A percentile compares a stretch with the other conserved stretches of the same genome.
Conservation (phyloP, 2,797 vertebrate genomes). For the Silurus lanzhouensis region DNA sequence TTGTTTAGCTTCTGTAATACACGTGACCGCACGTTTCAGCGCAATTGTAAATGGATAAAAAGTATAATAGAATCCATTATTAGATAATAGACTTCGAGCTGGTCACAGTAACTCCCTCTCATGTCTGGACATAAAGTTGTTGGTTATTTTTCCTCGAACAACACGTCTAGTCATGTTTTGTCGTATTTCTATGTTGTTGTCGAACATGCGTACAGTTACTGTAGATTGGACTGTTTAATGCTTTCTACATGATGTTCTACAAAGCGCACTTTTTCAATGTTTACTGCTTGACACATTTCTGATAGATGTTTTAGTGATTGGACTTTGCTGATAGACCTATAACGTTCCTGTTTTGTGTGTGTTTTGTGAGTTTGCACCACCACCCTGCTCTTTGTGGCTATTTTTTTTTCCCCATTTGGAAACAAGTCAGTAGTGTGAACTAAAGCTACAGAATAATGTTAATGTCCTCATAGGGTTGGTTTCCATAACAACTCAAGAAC, state of each 20-base stretch:
- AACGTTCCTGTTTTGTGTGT: conserved; percentile 40
- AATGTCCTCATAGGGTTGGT: not conserved
- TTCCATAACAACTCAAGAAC: not conserved
- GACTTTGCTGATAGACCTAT: not conserved
- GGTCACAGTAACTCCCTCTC: not conserved
- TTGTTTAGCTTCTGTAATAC: not conserved
- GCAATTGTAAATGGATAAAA: not conserved
- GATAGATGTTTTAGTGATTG: not conserved
- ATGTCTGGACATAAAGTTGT: not conserved
- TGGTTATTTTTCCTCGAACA: not conserved
- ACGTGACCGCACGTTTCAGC: too few relatives aligned
- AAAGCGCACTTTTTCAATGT: not conserved
- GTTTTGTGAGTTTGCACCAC: conserved; percentile 41
- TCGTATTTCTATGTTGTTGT: not conserved
- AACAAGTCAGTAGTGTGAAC: conserved; percentile 14
- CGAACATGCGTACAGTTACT: not conserved
- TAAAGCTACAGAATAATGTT: not conserved
- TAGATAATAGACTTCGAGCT: not conserved
- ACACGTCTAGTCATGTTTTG: not conserved
- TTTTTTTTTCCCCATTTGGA: conserved; percentile 14
- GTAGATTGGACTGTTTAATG: not conserved
- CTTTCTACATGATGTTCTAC: not conserved
- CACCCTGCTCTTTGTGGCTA: conserved; percentile 32
- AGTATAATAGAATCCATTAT: not conserved
- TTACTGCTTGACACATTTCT: not conserved